A percentile compares a stretch with the other conserved stretches of the same genome.
Conservation (phyloP, 2,797 vertebrate genomes). For the Notoglanidium macrostoma region DNA sequence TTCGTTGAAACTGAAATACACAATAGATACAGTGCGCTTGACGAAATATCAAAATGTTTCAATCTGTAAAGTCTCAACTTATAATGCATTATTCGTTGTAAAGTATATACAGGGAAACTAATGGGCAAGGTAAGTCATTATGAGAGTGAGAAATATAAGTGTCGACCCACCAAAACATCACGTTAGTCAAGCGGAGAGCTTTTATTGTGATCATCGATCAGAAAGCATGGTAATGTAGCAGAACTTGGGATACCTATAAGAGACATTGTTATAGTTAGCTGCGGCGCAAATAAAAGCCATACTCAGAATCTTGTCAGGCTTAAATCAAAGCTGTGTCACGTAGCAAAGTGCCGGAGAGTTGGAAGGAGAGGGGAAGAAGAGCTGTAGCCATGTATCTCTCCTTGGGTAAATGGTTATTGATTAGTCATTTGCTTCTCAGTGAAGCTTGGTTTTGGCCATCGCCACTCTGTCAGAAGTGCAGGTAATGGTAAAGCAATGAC, state of each 20-base stretch:
- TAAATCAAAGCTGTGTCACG: conserved; percentile 43
- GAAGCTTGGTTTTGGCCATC: conserved; percentile 43
- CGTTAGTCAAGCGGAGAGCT: conserved; percentile 5
- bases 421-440: conserved; percentile 60
- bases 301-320: conserved; percentile 3
- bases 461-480: conserved; percentile 50
- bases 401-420: conserved; percentile 58
- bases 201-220: conserved; percentile 25
- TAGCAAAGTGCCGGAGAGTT: conserved; percentile 4
- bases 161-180: not conserved
- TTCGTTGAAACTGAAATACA: not conserved
- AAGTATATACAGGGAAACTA: not conserved
- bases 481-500: conserved; percentile 47
- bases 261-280: not conserved
- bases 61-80: not conserved
- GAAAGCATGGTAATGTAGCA: not conserved
- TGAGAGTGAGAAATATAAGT: not conserved
- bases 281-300: conserved; percentile 44
- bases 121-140: not conserved
- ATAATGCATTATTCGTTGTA: not conserved
- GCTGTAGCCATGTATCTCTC: conserved; percentile 52
- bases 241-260: not conserved
- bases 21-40: not conserved
- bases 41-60: no score
- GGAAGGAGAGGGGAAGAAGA: not conserved